Conservation (phyloP, 2,797 vertebrate genomes). For the Hoplostethus atlanticus region DNA sequence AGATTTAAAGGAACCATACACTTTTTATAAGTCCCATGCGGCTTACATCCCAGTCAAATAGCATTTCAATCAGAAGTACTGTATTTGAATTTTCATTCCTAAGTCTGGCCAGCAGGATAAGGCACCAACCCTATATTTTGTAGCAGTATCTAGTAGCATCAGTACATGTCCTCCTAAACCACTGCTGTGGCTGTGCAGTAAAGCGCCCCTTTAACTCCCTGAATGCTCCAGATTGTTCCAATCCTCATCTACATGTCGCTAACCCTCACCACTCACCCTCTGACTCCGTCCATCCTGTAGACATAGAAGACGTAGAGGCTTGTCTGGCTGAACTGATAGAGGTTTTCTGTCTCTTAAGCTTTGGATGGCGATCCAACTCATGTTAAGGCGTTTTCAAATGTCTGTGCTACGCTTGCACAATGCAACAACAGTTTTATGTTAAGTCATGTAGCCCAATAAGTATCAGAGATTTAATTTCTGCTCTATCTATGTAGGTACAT, state of each 20-base stretch:
- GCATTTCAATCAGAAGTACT: background rate
- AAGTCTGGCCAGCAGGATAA: constrained; percentile 72
- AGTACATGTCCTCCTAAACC: constrained; percentile 23
- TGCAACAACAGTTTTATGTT: background rate
- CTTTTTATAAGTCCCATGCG: background rate
- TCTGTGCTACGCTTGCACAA: background rate
- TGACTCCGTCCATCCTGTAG: constrained; percentile 12
- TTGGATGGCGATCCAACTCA: background rate
- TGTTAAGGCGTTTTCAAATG: background rate
- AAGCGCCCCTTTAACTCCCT: constrained; percentile 30
- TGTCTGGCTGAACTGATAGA: constrained; percentile 11
- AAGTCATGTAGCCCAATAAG: background rate
- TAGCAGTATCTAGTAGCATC: constrained; percentile 53
- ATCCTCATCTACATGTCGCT: constrained; percentile 1
- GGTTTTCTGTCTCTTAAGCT: constrained; percentile 18
- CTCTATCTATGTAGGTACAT: background rate
- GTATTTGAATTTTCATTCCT: constrained; percentile 7
- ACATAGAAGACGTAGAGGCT: constrained; percentile 43
- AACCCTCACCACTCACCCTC: constrained; percentile 9
- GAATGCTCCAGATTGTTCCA: constrained; percentile 10
- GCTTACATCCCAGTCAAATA: too few relatives aligned
- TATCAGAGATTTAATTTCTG: background rate
- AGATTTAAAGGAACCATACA: constrained; percentile 20
- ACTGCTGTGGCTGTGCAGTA: constrained; percentile 38
- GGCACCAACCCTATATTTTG: constrained; percentile 14